Evolutionary conservation across 1,140 invertebrate species (phyloP).

Genomic region (Scaptodrosophila lebanonensis): DNA sequence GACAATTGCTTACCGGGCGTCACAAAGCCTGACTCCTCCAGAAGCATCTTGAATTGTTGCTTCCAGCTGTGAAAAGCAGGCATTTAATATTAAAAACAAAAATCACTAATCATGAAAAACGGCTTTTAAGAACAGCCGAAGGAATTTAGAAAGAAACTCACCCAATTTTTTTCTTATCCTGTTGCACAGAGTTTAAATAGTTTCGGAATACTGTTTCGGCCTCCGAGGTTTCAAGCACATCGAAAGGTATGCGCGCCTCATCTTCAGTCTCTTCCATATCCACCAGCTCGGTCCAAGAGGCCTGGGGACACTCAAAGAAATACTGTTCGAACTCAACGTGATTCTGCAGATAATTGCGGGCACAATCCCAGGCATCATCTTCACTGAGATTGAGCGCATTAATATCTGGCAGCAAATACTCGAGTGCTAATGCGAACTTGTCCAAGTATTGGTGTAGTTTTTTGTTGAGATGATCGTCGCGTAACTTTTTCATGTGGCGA

Average conservation of each 20-base stretch:
- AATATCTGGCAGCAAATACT: conserved; percentile 90
- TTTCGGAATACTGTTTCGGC: conserved; percentile 94
- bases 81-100: conserved; percentile 15
- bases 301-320: conserved; percentile 90
- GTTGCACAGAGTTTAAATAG: conserved; percentile 92
- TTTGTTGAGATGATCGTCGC: conserved; percentile 89
- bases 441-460: conserved; percentile 89
- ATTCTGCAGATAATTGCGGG: conserved; percentile 88
- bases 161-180: conserved; percentile 93
- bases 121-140: neutral
- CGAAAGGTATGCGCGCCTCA: conserved; percentile 90
- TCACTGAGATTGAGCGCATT: conserved; percentile 80
- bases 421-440: conserved; percentile 87
- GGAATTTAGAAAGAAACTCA: conserved; percentile 78
- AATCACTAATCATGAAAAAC: neutral
- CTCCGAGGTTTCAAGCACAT: conserved; percentile 92
- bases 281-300: conserved; percentile 86
- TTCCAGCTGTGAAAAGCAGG: conserved; percentile 83
- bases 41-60: conserved; percentile 94
- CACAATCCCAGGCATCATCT: conserved; percentile 90
- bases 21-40: conserved; percentile 96
- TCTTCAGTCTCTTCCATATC: conserved; percentile 82
- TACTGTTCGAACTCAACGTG: conserved; percentile 94
- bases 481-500: conserved; percentile 89
- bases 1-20: conserved; percentile 94